Conservation (phyloP, 2,888 invertebrate genomes). For the Muscina levida region DNA sequence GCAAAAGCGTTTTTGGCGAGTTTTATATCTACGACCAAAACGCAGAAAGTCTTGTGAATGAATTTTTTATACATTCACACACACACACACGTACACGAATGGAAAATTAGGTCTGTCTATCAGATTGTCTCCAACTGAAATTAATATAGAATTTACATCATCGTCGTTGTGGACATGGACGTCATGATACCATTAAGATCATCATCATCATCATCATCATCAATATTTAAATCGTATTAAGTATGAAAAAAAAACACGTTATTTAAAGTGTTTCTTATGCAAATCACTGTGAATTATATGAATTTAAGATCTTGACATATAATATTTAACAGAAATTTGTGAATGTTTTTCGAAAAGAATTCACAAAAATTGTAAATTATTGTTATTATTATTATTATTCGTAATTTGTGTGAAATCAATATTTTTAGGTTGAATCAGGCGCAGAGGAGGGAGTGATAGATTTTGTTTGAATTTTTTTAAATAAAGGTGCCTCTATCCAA, state of each 20-base stretch:
- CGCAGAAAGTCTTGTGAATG: slow-evolving; percentile 11
- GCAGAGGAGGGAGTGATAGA: too few species aligned
- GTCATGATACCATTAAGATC: too few species aligned
- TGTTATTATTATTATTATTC: slow-evolving; percentile 9
- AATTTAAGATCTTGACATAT: background rate
- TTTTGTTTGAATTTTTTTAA: too few species aligned
- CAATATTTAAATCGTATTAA: background rate
- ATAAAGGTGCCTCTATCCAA: too few species aligned
- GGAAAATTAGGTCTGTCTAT: slow-evolving; percentile 36
- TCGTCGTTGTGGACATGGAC: slow-evolving; percentile 11
- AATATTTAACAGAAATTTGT: background rate
- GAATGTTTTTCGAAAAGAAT: background rate
- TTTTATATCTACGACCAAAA: background rate
- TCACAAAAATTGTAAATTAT: background rate
- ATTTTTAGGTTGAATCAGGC: too few species aligned
- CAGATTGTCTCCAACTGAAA: too few species aligned
- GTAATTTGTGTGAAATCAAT: too few species aligned
- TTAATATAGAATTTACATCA: slow-evolving; percentile 50
- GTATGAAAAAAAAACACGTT: slow-evolving; percentile 31
- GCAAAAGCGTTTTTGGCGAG: too few species aligned
- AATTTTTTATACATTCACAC: slow-evolving; percentile 6
- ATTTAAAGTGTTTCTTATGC: slow-evolving; percentile 22
- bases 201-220: background rate
- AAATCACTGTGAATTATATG: slow-evolving; percentile 18
- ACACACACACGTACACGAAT: background rate